Percentiles rank a stretch among this genome's conserved stretches.
Evolutionary conservation across 2,888 invertebrate species (phyloP).

Genomic region (Chrysina gloriosa): DNA sequence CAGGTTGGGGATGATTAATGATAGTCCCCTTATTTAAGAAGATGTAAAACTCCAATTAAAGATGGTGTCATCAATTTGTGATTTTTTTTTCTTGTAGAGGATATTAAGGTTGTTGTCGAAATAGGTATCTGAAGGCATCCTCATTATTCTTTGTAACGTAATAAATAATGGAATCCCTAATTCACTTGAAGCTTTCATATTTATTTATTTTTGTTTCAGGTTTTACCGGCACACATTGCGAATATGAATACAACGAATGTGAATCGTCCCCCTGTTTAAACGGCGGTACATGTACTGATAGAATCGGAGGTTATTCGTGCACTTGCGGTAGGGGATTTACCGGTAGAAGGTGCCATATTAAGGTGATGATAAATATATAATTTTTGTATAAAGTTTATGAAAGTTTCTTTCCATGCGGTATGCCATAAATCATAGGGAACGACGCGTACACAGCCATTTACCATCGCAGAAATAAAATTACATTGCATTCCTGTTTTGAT

Average conservation of each 20-base stretch:
- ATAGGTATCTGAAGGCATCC: too few relatives aligned
- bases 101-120: too few relatives aligned
- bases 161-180: too few relatives aligned
- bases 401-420: background rate
- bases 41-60: too few relatives aligned
- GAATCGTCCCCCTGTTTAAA: slow-evolving; percentile 80
- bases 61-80: too few relatives aligned
- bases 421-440: background rate
- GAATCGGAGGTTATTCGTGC: slow-evolving; percentile 76
- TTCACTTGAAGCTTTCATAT: background rate
- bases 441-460: slow-evolving; percentile 2
- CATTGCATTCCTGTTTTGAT: slow-evolving; percentile 6
- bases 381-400: background rate
- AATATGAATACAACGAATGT: slow-evolving; percentile 81
- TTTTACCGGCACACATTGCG: slow-evolving; percentile 79
- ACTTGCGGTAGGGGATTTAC: slow-evolving; percentile 77
- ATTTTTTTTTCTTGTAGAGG: too few relatives aligned
- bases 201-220: slow-evolving; percentile 64
- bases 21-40: too few relatives aligned
- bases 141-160: too few relatives aligned
- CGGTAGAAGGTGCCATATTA: slow-evolving; percentile 77
- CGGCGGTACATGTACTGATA: slow-evolving; percentile 80
- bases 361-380: slow-evolving; percentile 66
- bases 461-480: slow-evolving; percentile 6
- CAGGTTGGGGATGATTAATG: too few relatives aligned